These are phyloP conservation scores for Paramisgurnus dabryanus DNA, from an alignment of 2,113 vertebrate species.

Conservation along the genomic window DNA sequence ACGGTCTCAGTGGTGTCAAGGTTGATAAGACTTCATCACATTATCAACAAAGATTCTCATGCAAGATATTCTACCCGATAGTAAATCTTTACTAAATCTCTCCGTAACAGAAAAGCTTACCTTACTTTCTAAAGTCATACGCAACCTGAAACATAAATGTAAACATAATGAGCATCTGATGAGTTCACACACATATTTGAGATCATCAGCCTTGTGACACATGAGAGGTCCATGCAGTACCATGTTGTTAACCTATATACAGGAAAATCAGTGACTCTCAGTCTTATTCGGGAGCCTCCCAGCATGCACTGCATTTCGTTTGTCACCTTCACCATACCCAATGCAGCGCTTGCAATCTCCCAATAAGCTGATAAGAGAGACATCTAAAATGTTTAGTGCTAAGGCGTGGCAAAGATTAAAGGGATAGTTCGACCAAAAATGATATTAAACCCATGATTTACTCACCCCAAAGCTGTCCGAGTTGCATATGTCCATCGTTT, in stretches of 20 bases:
- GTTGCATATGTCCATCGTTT: too few species aligned
- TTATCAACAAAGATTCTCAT: constrained; percentile 30
- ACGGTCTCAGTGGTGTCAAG: constrained; percentile 3
- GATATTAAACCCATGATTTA: too few species aligned
- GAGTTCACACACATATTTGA: constrained; percentile 19
- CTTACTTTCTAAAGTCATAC: constrained; percentile 36
- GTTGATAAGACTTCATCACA: constrained; percentile 23
- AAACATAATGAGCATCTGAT: constrained; percentile 14
- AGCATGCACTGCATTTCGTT: too few species aligned
- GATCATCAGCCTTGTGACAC: constrained; percentile 20
- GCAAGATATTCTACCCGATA: constrained; percentile 14
- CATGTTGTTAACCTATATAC: neutral
- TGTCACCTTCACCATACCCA: too few species aligned
- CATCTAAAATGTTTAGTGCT: too few species aligned
- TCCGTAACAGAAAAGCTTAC: neutral
- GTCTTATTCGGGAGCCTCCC: too few species aligned
- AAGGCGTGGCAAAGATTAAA: too few species aligned
- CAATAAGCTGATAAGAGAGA: too few species aligned
- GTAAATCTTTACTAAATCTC: constrained; percentile 23
- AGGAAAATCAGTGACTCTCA: neutral
- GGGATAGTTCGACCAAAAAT: too few species aligned
- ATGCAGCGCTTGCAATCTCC: too few species aligned
- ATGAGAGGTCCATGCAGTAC: constrained; percentile 17
- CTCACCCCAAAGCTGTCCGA: too few species aligned
- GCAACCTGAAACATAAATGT: constrained; percentile 21